Percentiles rank a stretch among this genome's conserved stretches.
phyloP scores from a whole-genome alignment of 2,113 vertebrate species.

The Thunnus maccoyii region DNA sequence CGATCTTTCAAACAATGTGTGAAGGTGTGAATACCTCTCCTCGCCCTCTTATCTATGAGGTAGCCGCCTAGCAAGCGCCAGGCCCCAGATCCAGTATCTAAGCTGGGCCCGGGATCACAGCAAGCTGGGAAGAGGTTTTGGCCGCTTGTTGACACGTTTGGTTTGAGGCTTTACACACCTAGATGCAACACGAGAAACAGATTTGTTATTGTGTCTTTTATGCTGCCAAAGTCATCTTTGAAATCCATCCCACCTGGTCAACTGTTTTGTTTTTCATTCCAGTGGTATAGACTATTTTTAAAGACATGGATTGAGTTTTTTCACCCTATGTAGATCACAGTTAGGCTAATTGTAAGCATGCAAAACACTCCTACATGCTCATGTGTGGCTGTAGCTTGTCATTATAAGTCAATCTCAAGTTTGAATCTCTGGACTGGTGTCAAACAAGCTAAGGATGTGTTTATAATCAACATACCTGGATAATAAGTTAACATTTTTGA shows the following conservation, averaged over 20 bases:
- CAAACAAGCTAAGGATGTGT: conserved; percentile 5
- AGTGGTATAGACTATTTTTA: neutral
- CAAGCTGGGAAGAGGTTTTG: conserved; percentile 47
- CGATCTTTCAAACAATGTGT: conserved; percentile 63
- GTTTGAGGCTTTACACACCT: conserved; percentile 48
- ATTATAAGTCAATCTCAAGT: conserved; percentile 11
- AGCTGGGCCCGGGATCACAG: conserved; percentile 68
- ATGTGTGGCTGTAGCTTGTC: neutral
- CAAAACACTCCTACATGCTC: neutral
- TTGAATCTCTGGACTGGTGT: neutral
- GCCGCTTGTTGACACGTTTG: conserved; percentile 66
- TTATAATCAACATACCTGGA: conserved; percentile 1
- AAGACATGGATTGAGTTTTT: conserved; percentile 1
- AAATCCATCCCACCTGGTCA: neutral
- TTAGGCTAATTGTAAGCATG: neutral
- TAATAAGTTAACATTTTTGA: neutral
- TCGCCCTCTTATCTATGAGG: conserved; percentile 48
- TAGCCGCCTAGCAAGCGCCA: conserved; percentile 58
- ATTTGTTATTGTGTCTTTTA: conserved; percentile 13
- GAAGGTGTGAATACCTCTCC: conserved; percentile 49
- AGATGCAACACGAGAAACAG: conserved; percentile 41
- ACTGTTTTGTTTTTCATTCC: neutral
- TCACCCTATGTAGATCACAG: conserved; percentile 1
- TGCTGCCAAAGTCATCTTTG: conserved; percentile 8
- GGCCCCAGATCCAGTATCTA: conserved; percentile 65